A percentile compares a stretch with the other conserved stretches of the same genome.
phyloP scores from a whole-genome alignment of 2,888 invertebrate genomes.

The Neuroscelio doddi region DNA sequence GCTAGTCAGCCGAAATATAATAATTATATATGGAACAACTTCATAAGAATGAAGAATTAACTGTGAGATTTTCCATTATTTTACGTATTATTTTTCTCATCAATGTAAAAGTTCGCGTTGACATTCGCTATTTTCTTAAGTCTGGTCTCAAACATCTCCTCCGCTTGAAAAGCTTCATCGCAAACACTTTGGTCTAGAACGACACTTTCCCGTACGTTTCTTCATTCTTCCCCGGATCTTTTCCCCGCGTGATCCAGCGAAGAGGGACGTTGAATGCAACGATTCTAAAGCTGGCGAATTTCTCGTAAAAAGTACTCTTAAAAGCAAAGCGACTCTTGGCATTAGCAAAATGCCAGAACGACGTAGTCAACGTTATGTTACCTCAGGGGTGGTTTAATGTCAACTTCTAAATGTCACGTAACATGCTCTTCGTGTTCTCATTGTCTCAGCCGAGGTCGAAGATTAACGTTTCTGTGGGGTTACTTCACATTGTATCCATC shows the following conservation, averaged over 20 bases:
- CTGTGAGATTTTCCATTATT: constrained; percentile 36
- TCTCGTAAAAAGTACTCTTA: constrained; percentile 62
- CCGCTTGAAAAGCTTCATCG: constrained; percentile 30
- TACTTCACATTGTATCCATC: constrained; percentile 43
- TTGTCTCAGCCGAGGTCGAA: constrained; percentile 50
- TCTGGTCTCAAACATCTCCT: constrained; percentile 34
- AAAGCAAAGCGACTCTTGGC: constrained; percentile 58
- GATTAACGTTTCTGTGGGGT: constrained; percentile 49
- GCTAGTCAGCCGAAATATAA: no score
- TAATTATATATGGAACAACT: no score
- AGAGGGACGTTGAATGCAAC: constrained; percentile 25
- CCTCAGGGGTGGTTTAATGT: constrained; percentile 61
- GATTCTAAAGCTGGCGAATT: constrained; percentile 54
- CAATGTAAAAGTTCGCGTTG: constrained; percentile 38
- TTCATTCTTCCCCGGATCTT: constrained; percentile 39
- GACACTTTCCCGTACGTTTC: constrained; percentile 36
- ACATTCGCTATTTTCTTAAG: constrained; percentile 40
- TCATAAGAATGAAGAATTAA: no score
- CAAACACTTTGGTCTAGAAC: constrained; percentile 33
- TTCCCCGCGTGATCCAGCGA: constrained; percentile 20
- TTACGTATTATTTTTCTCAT: constrained; percentile 38
- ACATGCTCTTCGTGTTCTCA: constrained; percentile 53
- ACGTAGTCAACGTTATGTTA: constrained; percentile 45
- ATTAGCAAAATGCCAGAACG: constrained; percentile 67
- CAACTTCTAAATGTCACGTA: constrained; percentile 69